phyloP scores from a whole-genome alignment of 2,113 vertebrate genomes.

The Percopsis transmontana region DNA sequence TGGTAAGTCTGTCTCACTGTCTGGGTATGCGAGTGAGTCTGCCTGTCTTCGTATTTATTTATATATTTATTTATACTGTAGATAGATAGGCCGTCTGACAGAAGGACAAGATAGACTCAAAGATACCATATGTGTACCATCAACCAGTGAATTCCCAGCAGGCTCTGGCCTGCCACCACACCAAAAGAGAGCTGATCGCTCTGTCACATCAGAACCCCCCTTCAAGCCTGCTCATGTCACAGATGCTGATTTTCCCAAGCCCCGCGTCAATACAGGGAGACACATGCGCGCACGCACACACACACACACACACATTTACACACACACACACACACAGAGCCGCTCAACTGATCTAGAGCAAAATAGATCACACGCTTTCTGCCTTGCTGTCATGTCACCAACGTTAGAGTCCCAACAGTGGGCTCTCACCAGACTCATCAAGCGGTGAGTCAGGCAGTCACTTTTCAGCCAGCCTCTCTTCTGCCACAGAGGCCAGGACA shows the following conservation, averaged over 20 bases:
- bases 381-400: constrained; percentile 81
- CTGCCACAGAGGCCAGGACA: constrained; percentile 20
- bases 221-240: constrained; percentile 69
- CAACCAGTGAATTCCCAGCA: constrained; percentile 1
- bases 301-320: constrained; percentile 14
- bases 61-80: neutral
- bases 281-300: neutral
- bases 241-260: constrained; percentile 88
- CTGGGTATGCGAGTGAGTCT: constrained; percentile 11
- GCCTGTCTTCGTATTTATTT: neutral
- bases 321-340: constrained; percentile 25
- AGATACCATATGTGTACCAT: neutral
- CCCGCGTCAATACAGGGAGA: constrained; percentile 57
- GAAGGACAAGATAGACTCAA: too few species aligned
- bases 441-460: constrained; percentile 34
- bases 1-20: neutral
- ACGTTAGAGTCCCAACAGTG: constrained; percentile 71
- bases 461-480: constrained; percentile 30
- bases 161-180: neutral
- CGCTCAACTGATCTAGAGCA: constrained; percentile 60
- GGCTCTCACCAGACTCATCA: constrained; percentile 49
- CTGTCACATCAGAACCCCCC: constrained; percentile 47
- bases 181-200: constrained; percentile 42
- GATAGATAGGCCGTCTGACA: neutral
- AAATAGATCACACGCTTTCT: constrained; percentile 84